A percentile compares a stretch with the other conserved stretches of the same genome.
Conservation (phyloP, 2,113 vertebrate genomes). For the Channa argus region DNA sequence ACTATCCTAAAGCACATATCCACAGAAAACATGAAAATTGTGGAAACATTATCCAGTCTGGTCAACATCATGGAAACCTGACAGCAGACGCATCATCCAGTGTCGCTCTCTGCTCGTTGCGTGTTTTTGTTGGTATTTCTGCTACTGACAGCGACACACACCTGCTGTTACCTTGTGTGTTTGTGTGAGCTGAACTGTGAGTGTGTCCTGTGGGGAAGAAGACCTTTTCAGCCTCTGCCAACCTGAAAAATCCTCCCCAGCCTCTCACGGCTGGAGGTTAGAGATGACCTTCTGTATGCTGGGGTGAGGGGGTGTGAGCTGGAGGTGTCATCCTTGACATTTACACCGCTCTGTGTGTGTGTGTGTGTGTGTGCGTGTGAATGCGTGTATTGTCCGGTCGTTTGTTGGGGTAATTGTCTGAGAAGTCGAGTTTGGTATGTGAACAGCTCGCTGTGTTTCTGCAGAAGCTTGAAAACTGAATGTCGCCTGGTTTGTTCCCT, state of each 20-base stretch:
- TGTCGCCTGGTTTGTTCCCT: too few relatives aligned
- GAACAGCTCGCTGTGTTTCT: too few relatives aligned
- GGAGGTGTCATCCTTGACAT: constrained; percentile 50
- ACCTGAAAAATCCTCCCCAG: constrained; percentile 35
- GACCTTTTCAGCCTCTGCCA: constrained; percentile 67
- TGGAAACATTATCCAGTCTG: too few relatives aligned
- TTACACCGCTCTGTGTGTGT: constrained; percentile 1
- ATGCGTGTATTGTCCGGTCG: neutral
- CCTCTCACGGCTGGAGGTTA: constrained; percentile 66
- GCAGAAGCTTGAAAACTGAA: too few relatives aligned
- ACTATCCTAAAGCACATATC: too few relatives aligned
- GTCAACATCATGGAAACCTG: too few relatives aligned
- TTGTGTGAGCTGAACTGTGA: neutral
- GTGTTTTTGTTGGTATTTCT: neutral
- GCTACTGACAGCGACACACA: neutral
- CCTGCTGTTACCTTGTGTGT: neutral
- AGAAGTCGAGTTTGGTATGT: neutral
- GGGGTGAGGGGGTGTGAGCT: constrained; percentile 20
- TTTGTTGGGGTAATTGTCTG: constrained; percentile 17
- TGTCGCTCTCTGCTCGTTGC: too few relatives aligned
- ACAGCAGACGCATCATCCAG: too few relatives aligned
- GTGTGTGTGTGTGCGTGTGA: neutral
- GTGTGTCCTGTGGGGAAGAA: constrained; percentile 43
- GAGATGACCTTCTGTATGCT: constrained; percentile 75
- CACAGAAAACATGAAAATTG: too few relatives aligned